Percentiles rank a stretch among this genome's conserved stretches.
These are phyloP conservation scores for Sphaerophoria rueppellii DNA, from an alignment of 2,888 invertebrate species.

Conservation along the genomic window DNA sequence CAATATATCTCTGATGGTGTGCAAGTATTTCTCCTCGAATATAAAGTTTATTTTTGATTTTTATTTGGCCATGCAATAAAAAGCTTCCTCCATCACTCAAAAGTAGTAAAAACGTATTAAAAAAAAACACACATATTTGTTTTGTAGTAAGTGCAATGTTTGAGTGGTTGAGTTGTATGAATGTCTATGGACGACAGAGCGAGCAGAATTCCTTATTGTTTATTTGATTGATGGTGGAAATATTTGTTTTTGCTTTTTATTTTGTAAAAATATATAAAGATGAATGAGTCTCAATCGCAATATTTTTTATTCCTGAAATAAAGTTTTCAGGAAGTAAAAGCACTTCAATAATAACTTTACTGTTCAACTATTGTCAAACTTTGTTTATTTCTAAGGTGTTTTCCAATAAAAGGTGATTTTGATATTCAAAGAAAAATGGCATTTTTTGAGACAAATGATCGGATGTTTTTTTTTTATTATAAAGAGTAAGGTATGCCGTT, in stretches of 20 bases:
- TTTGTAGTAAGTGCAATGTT: constrained; percentile 47
- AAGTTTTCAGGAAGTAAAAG: no score
- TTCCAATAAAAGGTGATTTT: no score
- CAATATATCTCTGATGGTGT: constrained; percentile 4
- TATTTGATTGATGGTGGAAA: constrained; percentile 62
- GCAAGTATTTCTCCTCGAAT: constrained; percentile 51
- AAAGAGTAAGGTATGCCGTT: no score
- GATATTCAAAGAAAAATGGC: no score
- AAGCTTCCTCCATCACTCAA: constrained; percentile 36
- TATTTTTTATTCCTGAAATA: background rate
- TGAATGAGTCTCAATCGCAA: constrained; percentile 31
- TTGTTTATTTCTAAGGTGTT: no score
- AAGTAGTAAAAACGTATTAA: background rate
- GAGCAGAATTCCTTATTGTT: constrained; percentile 55
- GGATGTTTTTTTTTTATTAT: no score
- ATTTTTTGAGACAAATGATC: no score
- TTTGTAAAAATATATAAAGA: constrained; percentile 18
- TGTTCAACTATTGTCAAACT: no score
- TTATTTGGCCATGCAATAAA: constrained; percentile 56
- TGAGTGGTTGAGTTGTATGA: constrained; percentile 33
- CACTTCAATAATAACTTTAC: no score
- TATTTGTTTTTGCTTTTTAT: constrained; percentile 3
- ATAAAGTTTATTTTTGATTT: constrained; percentile 27
- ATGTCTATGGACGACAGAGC: constrained; percentile 46
- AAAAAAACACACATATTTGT: constrained; percentile 1